phyloP scores from a whole-genome alignment of 2,113 vertebrate genomes.

The Dasyornis broadbenti region DNA sequence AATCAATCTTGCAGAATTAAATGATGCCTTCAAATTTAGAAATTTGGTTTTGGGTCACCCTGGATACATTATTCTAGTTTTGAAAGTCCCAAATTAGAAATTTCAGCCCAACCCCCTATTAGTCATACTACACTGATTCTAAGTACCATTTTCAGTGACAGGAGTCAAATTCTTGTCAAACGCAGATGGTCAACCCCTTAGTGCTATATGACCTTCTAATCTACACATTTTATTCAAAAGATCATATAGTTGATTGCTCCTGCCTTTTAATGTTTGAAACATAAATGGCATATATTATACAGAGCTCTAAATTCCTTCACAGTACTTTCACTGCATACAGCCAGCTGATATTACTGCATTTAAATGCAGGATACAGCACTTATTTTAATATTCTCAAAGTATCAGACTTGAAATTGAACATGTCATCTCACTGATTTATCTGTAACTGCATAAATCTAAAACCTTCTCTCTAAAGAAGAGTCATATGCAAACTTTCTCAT shows the following conservation, averaged over 20 bases:
- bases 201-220: conserved; percentile 73
- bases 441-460: conserved; percentile 10
- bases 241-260: conserved; percentile 67
- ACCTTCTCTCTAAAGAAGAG: neutral
- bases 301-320: conserved; percentile 51
- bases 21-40: conserved; percentile 33
- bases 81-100: conserved; percentile 62
- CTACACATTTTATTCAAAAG: conserved; percentile 74
- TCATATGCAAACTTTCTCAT: neutral
- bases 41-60: conserved; percentile 25
- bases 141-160: conserved; percentile 75
- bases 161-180: conserved; percentile 74
- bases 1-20: conserved; percentile 25
- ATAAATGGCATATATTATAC: conserved; percentile 64
- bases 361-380: conserved; percentile 47
- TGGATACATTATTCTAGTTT: conserved; percentile 39
- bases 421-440: conserved; percentile 52
- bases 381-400: conserved; percentile 55
- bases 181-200: conserved; percentile 65
- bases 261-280: conserved; percentile 66
- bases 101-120: conserved; percentile 57
- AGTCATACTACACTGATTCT: conserved; percentile 64
- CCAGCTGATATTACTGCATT: conserved; percentile 24
- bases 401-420: conserved; percentile 49
- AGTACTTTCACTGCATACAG: conserved; percentile 24